Conservation (phyloP, 2,888 invertebrate genomes). For the Bombyx huttoni region DNA sequence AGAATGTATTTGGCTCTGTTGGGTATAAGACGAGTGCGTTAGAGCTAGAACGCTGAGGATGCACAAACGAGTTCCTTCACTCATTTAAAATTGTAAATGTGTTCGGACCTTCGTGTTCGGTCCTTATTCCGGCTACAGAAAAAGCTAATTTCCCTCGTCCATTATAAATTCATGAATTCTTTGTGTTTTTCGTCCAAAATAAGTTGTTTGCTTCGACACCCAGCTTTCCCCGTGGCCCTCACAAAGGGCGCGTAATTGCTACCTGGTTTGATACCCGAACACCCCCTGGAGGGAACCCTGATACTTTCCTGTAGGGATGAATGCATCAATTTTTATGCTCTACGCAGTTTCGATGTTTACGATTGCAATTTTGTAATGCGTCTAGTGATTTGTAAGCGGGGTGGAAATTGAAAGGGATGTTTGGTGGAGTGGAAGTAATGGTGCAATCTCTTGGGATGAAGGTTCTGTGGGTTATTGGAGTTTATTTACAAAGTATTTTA, state of each 20-base stretch:
- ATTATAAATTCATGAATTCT: constrained; percentile 66
- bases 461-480: too few species aligned
- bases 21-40: too few species aligned
- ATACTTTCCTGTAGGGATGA: constrained; percentile 5
- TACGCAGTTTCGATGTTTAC: not conserved
- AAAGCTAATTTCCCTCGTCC: constrained; percentile 56
- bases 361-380: not conserved
- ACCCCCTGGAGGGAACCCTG: constrained; percentile 2
- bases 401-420: too few species aligned
- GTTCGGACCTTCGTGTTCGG: not conserved
- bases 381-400: not conserved
- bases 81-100: not conserved
- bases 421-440: too few species aligned
- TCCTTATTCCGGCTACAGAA: constrained; percentile 13
- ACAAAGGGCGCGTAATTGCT: constrained; percentile 40
- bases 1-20: too few species aligned
- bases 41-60: too few species aligned
- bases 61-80: not conserved
- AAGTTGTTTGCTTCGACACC: constrained; percentile 57
- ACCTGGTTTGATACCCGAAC: constrained; percentile 21
- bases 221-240: constrained; percentile 22
- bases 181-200: constrained; percentile 45
- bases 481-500: too few species aligned
- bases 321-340: constrained; percentile 16
- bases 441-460: too few species aligned